These are phyloP conservation scores for Argopecten irradians DNA, from an alignment of 1,140 invertebrate genomes.

Conservation along the genomic window DNA sequence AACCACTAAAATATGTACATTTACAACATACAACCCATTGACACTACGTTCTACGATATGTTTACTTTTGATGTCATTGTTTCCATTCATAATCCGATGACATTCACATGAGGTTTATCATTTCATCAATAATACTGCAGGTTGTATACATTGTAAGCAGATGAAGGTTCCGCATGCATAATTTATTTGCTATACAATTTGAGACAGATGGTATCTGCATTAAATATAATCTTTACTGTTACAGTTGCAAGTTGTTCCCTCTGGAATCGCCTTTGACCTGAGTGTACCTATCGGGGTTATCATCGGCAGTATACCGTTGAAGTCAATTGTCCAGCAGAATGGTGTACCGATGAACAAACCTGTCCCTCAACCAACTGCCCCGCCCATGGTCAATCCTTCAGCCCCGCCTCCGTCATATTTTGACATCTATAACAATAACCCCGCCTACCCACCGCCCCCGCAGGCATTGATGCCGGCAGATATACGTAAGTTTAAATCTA, in stretches of 20 bases:
- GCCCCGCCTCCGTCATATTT: not conserved
- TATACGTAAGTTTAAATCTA: not conserved
- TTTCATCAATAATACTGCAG: too few relatives aligned
- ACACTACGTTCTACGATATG: too few relatives aligned
- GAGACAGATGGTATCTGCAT: too few relatives aligned
- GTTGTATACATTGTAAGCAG: too few relatives aligned
- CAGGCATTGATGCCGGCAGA: not conserved
- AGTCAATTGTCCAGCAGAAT: not conserved
- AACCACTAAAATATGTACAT: too few relatives aligned
- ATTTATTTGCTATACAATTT: too few relatives aligned
- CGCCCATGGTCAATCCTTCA: not conserved
- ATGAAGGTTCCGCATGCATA: too few relatives aligned
- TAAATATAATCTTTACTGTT: not conserved
- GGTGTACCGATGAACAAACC: not conserved
- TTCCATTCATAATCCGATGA: too few relatives aligned
- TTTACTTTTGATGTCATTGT: too few relatives aligned
- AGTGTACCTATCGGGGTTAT: not conserved
- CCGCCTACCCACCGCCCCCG: not conserved
- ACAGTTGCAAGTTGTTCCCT: not conserved
- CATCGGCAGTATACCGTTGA: not conserved
- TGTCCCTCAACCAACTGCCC: not conserved
- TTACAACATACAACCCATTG: too few relatives aligned
- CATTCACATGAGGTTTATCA: too few relatives aligned
- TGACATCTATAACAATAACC: not conserved
- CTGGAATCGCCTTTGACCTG: not conserved